Evolutionary conservation across 2,888 invertebrate genomes (phyloP).

Genomic region (Hydraecia micacea): DNA sequence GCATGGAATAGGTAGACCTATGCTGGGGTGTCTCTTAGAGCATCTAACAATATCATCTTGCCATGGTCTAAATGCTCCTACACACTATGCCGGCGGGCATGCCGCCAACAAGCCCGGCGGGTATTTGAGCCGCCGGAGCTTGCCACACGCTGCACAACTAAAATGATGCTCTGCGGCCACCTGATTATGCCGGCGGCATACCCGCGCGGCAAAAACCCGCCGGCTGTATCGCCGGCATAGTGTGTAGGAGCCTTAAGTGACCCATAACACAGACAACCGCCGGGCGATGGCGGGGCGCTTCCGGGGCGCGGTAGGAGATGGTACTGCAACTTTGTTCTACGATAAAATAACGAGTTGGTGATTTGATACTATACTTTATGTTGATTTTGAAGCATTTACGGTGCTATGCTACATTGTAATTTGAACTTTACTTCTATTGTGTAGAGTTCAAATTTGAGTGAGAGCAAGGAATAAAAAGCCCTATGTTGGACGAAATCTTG

Average conservation of each 20-base stretch:
- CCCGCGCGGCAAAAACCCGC: too few relatives aligned
- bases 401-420: not conserved
- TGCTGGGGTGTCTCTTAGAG: slow-evolving; percentile 92
- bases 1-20: not conserved
- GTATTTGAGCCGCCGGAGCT: too few relatives aligned
- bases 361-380: not conserved
- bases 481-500: not conserved
- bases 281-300: slow-evolving; percentile 93
- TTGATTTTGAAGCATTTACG: not conserved
- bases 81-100: too few relatives aligned
- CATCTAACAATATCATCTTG: too few relatives aligned
- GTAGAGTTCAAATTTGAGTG: not conserved
- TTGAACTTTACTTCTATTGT: not conserved
- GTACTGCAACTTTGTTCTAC: slow-evolving; percentile 87
- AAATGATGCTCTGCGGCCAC: too few relatives aligned
- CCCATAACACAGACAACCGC: slow-evolving; percentile 99
- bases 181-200: too few relatives aligned
- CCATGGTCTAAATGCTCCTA: too few relatives aligned
- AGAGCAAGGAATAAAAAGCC: not conserved
- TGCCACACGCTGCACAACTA: too few relatives aligned
- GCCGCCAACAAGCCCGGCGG: too few relatives aligned
- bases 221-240: too few relatives aligned
- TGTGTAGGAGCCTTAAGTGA: too few relatives aligned
- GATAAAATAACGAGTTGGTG: not conserved
- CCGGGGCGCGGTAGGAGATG: slow-evolving; percentile 92